phyloP scores from a whole-genome alignment of 2,797 vertebrate genomes.

The Toxotes lorentzi region DNA sequence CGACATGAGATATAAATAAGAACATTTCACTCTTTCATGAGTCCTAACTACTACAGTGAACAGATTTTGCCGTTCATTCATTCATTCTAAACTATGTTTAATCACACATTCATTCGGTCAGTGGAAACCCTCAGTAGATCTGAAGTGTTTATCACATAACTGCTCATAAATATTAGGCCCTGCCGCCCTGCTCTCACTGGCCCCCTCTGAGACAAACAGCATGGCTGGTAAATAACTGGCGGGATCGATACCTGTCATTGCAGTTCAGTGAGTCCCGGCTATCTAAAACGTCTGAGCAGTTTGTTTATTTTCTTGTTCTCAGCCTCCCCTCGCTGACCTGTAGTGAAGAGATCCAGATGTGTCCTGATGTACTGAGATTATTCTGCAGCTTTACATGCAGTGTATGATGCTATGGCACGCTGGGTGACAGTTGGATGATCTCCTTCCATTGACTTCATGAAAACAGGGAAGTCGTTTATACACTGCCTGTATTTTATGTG shows the following conservation, averaged over 20 bases:
- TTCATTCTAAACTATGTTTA: background rate
- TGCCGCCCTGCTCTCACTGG: constrained; percentile 52
- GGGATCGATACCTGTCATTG: constrained; percentile 78
- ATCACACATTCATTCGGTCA: constrained; percentile 40
- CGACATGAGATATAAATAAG: background rate
- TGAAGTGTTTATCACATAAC: constrained; percentile 71
- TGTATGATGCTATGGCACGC: background rate
- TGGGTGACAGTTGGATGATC: constrained; percentile 5
- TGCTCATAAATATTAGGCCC: constrained; percentile 76
- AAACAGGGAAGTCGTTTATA: background rate
- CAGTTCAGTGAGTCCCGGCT: constrained; percentile 65
- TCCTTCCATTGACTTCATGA: background rate
- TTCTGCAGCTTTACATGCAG: constrained; percentile 12
- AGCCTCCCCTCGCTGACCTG: constrained; percentile 19
- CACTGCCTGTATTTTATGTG: background rate
- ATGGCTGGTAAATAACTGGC: constrained; percentile 75
- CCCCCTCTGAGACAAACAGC: constrained; percentile 58
- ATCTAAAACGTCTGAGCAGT: constrained; percentile 64
- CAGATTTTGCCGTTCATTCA: background rate
- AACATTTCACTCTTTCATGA: background rate
- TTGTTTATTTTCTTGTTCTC: constrained; percentile 66
- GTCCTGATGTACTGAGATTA: constrained; percentile 16
- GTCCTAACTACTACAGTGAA: background rate
- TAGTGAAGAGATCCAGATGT: constrained; percentile 41
- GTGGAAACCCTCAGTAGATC: constrained; percentile 61